Base-by-base conservation (phyloP, 2,888 invertebrate genomes). In the Hecatera dysodea region DNA sequence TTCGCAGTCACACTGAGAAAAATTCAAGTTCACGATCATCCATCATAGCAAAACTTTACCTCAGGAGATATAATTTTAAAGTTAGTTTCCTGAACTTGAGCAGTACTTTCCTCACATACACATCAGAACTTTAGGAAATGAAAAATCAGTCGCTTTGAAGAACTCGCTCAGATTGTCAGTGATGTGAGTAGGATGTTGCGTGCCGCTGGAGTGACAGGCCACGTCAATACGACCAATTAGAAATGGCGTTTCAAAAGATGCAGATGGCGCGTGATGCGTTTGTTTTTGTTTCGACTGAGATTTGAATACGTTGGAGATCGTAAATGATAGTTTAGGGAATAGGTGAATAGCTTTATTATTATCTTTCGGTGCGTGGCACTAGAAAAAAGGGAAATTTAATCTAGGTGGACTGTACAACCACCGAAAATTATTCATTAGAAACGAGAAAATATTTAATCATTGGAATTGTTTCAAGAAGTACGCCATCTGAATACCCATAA, bases 191-290 rank as follows among this genome's bases (percentile, higher is more conserved):
- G 72, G 78, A 78, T 27, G 56, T 50, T 29, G 60, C 19, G 17
- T 61, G 61, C 56, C 50, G 64, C 29, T 55, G 15, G 57, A 48
- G 29, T 52, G 75, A 79, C 75, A 50, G 67, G 39, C 67, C 75
- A 33, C 48, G 59, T 78, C 78, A 72, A 69, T 74, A 55, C 42
- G 48, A 46, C 12, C 27, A 42, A 50, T 61, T 61, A 36, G 62
- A 74, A 76, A 77, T 74, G 69, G 59, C 59, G 22, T 36, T 63
- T 48, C 15, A 24, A 64, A 78, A 63, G n/a, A 50, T 42, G 39
- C 15, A 60, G 52, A 71, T 59, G 52, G 48, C 33, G 52, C 27
- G 33, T 36, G 42, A 48, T 53, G 12, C 63, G 62, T 63, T 63
- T 61, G 46, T 50, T 60, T 68, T 63, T 48, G 15, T 19, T 24